Evolutionary conservation across 2,113 vertebrate genomes (phyloP), one percentile per base, ranked within the genome.

Genomic region (Cichladusa arquata): DNA sequence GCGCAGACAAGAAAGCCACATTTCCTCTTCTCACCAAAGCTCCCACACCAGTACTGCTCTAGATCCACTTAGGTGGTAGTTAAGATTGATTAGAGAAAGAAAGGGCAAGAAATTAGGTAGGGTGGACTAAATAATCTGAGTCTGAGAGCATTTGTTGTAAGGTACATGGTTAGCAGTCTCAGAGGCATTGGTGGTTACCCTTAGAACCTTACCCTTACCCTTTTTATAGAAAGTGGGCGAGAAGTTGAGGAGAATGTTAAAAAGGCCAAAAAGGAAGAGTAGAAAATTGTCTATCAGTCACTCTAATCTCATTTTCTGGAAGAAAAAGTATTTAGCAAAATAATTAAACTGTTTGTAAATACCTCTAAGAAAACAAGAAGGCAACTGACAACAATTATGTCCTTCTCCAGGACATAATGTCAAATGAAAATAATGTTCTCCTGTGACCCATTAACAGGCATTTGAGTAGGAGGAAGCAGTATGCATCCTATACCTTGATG

Each of bases 151-250:
- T 47, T 12, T 58, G 24, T n/a, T 56, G 23, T 38, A 11, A 87
- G 47, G 73, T 19, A 57, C 6, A 7, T 2, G 2, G 60, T 19
- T 24, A 66, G 45, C 58, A 38, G 13, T 54, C 23, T 87, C 29
- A 66, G 29, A 58, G 33, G 26, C 33, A 45, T 18, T 25, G 38
- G 28, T n/a, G 4, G 29, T 71, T 58, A 25, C 16, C 26, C 36
- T 76, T 40, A 51, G 26, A 40, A n/a, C 10, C 14, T 51, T 51
- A 51, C 25, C 25, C 48, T 50, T 50, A 50, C 50, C 14, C 50
- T 51, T 28, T 86, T 64, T 9, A 19, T 0, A 66, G 40, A 58
- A 74, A 36, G 17, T 0, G 0, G 2, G 5, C 3, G 0, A 85
- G 42, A 81, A 79, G 24, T 44, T 9, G 9, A 44, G 57, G 28